A percentile compares a stretch with the other conserved stretches of the same genome.
phyloP scores from a whole-genome alignment of 2,888 invertebrate genomes.

The Hydropsyche betteni region DNA sequence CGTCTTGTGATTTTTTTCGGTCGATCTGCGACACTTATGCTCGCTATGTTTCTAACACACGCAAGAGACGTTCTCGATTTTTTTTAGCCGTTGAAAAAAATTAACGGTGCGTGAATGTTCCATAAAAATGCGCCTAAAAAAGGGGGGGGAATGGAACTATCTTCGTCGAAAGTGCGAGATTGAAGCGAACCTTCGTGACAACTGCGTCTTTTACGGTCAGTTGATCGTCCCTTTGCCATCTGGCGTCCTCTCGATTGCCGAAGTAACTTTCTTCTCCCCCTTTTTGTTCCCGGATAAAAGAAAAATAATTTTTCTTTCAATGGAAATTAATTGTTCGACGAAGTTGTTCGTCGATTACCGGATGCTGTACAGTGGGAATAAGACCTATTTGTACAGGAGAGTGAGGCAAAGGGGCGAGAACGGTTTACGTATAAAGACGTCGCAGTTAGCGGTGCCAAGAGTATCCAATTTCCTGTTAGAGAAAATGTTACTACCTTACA shows the following conservation, averaged over 20 bases:
- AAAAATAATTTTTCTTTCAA: slow-evolving; percentile 1
- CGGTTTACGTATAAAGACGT: slow-evolving; percentile 6
- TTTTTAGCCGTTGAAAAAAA: not conserved
- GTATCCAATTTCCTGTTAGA: slow-evolving; percentile 41
- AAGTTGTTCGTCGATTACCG: not conserved
- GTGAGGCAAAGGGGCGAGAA: not conserved
- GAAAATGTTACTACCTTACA: slow-evolving; percentile 27
- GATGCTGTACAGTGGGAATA: not conserved
- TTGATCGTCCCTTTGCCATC: slow-evolving; percentile 18
- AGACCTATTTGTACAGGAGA: not conserved
- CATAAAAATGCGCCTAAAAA: not conserved
- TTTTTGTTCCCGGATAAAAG: not conserved
- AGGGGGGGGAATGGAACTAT: not conserved
- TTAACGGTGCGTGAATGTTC: slow-evolving; percentile 10
- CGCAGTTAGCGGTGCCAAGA: slow-evolving; percentile 24
- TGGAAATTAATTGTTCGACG: slow-evolving; percentile 4
- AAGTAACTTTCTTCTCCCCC: not conserved
- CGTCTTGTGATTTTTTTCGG: not conserved
- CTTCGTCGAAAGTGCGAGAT: not conserved
- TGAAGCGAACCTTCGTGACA: slow-evolving; percentile 21
- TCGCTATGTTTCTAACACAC: not conserved
- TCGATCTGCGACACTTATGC: not conserved
- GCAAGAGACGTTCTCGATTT: not conserved
- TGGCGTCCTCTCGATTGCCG: not conserved
- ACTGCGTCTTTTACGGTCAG: slow-evolving; percentile 20